phyloP scores from a whole-genome alignment of 2,113 vertebrate species.

The Myocastor coypus region DNA sequence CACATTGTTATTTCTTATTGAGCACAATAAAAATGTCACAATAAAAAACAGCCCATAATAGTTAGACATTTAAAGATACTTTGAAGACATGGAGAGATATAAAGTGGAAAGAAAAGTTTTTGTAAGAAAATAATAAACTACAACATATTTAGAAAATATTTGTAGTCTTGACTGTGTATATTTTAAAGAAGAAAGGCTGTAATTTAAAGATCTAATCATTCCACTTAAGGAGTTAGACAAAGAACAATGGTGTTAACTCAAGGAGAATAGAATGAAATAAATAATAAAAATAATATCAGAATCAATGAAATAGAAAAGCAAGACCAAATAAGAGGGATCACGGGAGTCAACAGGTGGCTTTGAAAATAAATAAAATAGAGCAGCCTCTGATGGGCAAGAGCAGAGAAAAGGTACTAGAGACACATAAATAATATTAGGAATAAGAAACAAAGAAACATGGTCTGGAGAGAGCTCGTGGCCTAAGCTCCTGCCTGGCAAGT shows the following conservation, averaged over 20 bases:
- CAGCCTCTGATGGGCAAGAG: not conserved
- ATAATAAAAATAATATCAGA: not conserved
- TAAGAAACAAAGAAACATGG: not conserved
- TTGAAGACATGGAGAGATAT: not conserved
- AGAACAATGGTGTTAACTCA: not conserved
- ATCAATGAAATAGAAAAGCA: not conserved
- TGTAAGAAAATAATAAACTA: not conserved
- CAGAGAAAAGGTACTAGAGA: not conserved
- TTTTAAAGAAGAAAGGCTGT: not conserved
- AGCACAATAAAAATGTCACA: too few relatives aligned
- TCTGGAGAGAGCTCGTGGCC: too few relatives aligned
- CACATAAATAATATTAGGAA: not conserved
- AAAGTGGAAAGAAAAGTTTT: not conserved
- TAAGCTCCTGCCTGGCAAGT: too few relatives aligned
- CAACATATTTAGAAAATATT: not conserved
- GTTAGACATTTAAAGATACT: not conserved
- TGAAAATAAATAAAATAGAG: not conserved
- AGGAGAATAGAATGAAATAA: not conserved
- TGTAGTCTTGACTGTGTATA: not conserved
- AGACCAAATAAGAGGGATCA: not conserved
- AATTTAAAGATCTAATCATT: not conserved
- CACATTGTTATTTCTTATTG: too few relatives aligned
- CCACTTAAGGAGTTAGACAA: not conserved
- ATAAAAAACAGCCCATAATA: not conserved
- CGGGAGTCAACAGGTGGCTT: not conserved